Base-by-base conservation (phyloP, 1,140 invertebrate genomes). In the Hypothenemus hampei region DNA sequence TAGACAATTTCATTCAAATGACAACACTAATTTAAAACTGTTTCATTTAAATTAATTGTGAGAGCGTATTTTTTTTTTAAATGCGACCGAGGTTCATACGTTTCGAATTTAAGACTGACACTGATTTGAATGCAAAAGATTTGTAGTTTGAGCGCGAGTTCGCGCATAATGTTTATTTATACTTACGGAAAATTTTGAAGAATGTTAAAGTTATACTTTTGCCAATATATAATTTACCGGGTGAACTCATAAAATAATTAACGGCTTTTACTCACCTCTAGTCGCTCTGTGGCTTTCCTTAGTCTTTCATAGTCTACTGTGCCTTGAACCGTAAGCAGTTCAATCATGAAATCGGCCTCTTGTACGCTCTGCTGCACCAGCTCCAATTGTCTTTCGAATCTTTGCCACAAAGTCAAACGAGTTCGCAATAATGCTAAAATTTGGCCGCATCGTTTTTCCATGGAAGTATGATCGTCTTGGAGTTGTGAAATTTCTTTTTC, bases 321-420 rank as follows among this genome's bases (percentile, higher is more conserved):
- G 10, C 85, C 87, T 65, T 89, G 85, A 0, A 90, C 83, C 1
- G 84, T 85, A 3, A 90, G 73, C 10, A 90, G 69, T 62, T 91
- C 86, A 73, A 89, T 87, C 86, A 89, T 89, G 62, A 87, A 90
- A 68, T 89, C 87, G 0, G 86, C 85, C 60, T 90, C 86, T 49
- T 87, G 78, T 0, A 89, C 84, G 0, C 85, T 87, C 23, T 86
- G 82, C 43, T 89, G 84, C 1, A 91, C 85, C 67, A 83, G 62
- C 61, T 90, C 86, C 51, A 89, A 67, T 60, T 88, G 85, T 13
- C 78, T 72, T 59, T 89, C 85, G 62, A 88, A 89, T 20, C 84
- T 72, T 23, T 80, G 72, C 87, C 87, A 91, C 4, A 90, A 66
- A 7, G 75, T 77, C 15, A 86, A 63, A 6, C 84, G 77, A 37